Base-by-base conservation (phyloP, 1,140 invertebrate species). In the Chironomus striatipennis region DNA sequence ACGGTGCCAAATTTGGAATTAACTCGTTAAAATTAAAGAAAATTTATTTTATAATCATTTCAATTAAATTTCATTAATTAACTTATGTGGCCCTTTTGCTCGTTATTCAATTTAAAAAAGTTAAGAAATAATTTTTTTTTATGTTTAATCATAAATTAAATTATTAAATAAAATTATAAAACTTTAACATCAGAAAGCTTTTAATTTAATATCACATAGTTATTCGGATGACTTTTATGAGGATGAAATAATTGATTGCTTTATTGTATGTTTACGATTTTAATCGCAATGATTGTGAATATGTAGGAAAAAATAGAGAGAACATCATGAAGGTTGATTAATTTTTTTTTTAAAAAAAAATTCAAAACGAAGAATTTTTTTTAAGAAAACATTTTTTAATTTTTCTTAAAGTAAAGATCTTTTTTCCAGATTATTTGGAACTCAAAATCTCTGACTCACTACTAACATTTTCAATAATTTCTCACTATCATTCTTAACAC, bases 121-220 rank as follows among this genome's bases (percentile, higher is more conserved):
- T n/a, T 34, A 57, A 57, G n/a, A 57, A n/a, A 57, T 57, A 57
- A n/a, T n/a, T n/a, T n/a, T 57, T 57, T 57, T 57, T 57, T n/a
- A 57, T 57, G 47, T n/a, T 57, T 57, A 57, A 57, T 57, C 47
- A 57, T 57, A 57, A 57, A 57, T 57, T 47, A 47, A 47, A 47
- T 47, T 47, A 10, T 47, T 47, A 7, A 10, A 47, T 47, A 34
- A 34, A 34, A 34, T 2, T 2, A 34, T 34, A 34, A 34, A 34
- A 34, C n/a, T n/a, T 47, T 2, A 47, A 47, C 43, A 47, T 57
- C 47, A n/a, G n/a, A 57, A 57, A 57, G 47, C 47, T 57, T 57
- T 57, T 57, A 57, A n/a, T 57, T 57, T 57, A n/a, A 57, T 57
- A 47, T 57, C n/a, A n/a, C n/a, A 57, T 57, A n/a, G 12, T n/a